Base-by-base conservation (phyloP, 1,140 invertebrate species). In the Metaphire vulgaris region DNA sequence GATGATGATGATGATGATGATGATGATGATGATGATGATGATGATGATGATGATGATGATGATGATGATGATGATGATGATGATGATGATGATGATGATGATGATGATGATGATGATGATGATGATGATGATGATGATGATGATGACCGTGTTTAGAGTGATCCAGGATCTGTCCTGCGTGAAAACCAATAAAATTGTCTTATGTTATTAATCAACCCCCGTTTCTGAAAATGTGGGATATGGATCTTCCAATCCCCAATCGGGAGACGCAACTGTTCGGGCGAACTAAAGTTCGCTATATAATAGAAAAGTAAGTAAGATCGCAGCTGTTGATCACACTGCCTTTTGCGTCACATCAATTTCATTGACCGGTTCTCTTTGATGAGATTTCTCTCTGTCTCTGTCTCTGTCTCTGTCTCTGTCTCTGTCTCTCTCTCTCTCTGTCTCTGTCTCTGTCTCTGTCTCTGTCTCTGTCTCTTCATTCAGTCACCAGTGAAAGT, bases 71-170 rank as follows among this genome's bases (percentile, higher is more conserved):
- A 26, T 21, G 74, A 71, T 21, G 74, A 74, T 16, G 65, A 74
- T 21, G 64, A 74, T 15, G 74, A 72, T 76, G 75, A 75, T 76
- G 71, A 75, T 76, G 75, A 75, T 76, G 72, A 75, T 74, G 75
- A 29, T 76, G 75, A 75, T 76, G 75, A 64, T 34, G 72, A 64
- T 74, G 71, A 75, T 64, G 16, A 56, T 56, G 75, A 56, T 74
- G 71, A 72, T 30, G 74, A 72, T n/a, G 74, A 31, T 76, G 74
- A 76, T 76, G 69, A 76, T 76, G 74, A 76, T 73, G 74, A 76
- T 76, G 69, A 76, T 76, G 64, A 67, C 74, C 16, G 30, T 67
- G 1, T 14, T n/a, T 14, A 69, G 34, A 70, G 34, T n/a, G 33
- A 70, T n/a, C n/a, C n/a, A n/a, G n/a, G n/a, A n/a, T n/a, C n/a